Base-by-base conservation (phyloP, 2,797 vertebrate species). In the Coranthus polyacanthus region DNA sequence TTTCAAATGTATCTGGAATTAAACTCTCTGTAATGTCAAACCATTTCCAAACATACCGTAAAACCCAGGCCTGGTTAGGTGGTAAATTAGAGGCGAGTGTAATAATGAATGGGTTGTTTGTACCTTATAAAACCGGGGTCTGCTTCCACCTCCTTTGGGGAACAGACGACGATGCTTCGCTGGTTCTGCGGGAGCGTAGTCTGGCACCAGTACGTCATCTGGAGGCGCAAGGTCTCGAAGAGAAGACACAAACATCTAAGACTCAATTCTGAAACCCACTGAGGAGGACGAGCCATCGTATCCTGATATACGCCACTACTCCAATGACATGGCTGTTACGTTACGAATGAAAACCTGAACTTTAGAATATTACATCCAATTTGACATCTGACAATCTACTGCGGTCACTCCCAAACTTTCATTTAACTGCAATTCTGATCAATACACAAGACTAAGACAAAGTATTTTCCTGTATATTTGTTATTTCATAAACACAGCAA, bases 111-210 rank as follows among this genome's bases (percentile, higher is more conserved):
- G 52, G 6, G 6, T 16, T 16, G 43, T 43, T 45, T 74, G 89
- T 93, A 95, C 94, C 93, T 94, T 95, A 57, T 89, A 72, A 21
- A 66, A 50, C 81, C 80, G 79, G 22, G 83, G 84, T 62, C 88
- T 81, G 47, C 68, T 54, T 37, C 50, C 85, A 2, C 52, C 15
- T 39, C 84, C 88, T 80, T 54, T 90, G 13, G 85, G 42, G 29
- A 88, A 81, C 0, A 65, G 71, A 41, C 89, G 85, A 2, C 92
- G 93, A 51, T 86, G 83, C 61, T 79, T 93, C 53, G 61, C 52
- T 1, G n/a, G 51, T 51, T 93, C 93, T 10, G 64, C 22, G 4
- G 74, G 68, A 57, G 49, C 51, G 6, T 79, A 74, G 2, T 75
- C 67, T 8, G 54, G 54, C 8, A 58, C 24, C 3, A 52, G 64